Evolutionary conservation across 2,113 vertebrate species (phyloP).

Genomic region (Grus americana): DNA sequence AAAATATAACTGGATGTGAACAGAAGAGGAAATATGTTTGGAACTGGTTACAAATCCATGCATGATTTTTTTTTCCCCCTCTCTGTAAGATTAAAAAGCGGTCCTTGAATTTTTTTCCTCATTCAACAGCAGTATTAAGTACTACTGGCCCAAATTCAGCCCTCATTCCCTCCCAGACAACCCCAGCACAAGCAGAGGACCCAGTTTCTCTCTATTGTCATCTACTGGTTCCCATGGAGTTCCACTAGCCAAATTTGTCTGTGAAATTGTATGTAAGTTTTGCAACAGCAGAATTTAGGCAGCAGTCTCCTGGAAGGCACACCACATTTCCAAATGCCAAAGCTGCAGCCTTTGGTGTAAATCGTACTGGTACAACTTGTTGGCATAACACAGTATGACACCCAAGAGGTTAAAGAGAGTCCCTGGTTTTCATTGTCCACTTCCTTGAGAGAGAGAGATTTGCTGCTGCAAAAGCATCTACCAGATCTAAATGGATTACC

Average conservation of each 20-base stretch:
- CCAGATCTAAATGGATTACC: background rate
- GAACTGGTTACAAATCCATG: background rate
- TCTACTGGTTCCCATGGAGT: background rate
- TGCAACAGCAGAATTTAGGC: background rate
- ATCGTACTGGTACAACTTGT: background rate
- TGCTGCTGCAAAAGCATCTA: background rate
- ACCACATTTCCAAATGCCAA: background rate
- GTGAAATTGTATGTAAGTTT: background rate
- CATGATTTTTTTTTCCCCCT: rapidly evolving
- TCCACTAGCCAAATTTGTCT: background rate
- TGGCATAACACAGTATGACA: background rate
- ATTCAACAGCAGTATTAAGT: background rate
- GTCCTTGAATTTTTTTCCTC: background rate
- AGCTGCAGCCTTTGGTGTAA: background rate
- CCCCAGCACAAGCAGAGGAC: background rate
- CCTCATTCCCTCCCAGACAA: background rate
- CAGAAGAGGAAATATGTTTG: background rate
- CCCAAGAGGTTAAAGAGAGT: background rate
- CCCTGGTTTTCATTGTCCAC: background rate
- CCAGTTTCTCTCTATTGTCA: background rate
- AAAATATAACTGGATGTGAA: background rate
- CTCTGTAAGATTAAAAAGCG: background rate
- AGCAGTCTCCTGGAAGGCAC: background rate
- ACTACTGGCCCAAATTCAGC: background rate
- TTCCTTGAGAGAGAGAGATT: background rate